Evolutionary conservation across 1,140 invertebrate genomes (phyloP), one percentile per base, ranked within the genome.

Genomic region (Tachypleus tridentatus): DNA sequence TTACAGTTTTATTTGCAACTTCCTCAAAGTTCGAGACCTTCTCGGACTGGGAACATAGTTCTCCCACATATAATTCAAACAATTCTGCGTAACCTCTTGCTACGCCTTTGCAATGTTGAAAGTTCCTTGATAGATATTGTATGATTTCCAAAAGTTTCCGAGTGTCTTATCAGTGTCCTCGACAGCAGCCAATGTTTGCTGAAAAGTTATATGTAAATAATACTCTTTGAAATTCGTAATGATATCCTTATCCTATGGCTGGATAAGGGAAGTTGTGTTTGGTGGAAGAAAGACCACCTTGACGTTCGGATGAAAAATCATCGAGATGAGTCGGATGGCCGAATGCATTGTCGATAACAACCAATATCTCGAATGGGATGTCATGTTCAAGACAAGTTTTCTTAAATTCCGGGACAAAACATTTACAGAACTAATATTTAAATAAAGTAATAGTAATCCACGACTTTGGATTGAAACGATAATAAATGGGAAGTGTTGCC

Each of bases 231-330:
- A 71, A 54, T 67, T 70, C 8, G 63, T 70, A 65, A 80, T 81
- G 54, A 78, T 74, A n/a, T 74, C 76, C 70, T 77, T 75, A 71
- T 80, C 76, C 73, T 79, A 76, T n/a, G 77, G 75, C 68, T 81
- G 78, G 7, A 80, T 64, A 57, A 76, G 68, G 48, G 73, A 70
- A 48, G 77, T 80, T 9, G 74, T 75, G 68, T 81, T 80, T 51
- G 76, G 70, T 52, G 79, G 77, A 50, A 80, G 70, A 71, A 76
- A 80, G n/a, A 73, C 70, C 3, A 77, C 63, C 70, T 73, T 76
- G 4, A 81, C 71, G 68, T 76, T 73, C 66, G 70, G 29, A 61
- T 29, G 49, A 7, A 10, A 61, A 49, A 9, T 49, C 60, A 53
- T 29, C 51, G 29, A 61, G 11, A 5, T 53, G 9, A 29, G 7